A percentile compares a stretch with the other conserved stretches of the same genome.
These are phyloP conservation scores for Urocolius indicus DNA, from an alignment of 2,113 vertebrate genomes.

Conservation along the genomic window DNA sequence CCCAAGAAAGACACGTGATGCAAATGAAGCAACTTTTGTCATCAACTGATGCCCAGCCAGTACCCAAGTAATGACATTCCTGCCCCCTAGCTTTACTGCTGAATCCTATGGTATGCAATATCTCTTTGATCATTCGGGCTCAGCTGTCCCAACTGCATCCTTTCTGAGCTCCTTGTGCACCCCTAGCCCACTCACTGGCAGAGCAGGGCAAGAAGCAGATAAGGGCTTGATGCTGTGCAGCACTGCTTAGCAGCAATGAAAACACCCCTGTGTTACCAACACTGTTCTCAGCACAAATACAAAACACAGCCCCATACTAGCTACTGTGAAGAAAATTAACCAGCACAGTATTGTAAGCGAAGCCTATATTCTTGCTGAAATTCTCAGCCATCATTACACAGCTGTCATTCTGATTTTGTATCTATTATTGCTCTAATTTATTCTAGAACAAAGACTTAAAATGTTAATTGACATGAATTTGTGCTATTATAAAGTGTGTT, in stretches of 20 bases:
- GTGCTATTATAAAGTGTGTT: background rate
- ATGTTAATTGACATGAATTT: background rate
- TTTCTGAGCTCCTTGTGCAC: background rate
- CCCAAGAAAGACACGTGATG: background rate
- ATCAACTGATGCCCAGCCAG: accelerated
- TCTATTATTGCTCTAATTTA: background rate
- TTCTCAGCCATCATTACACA: background rate
- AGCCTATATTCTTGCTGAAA: background rate
- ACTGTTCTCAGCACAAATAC: background rate
- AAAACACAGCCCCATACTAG: background rate
- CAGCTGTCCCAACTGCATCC: background rate
- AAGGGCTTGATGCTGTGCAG: background rate
- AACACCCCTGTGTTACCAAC: background rate
- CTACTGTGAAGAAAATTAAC: background rate
- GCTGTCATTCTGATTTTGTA: background rate
- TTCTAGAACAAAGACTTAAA: background rate
- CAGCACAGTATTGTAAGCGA: background rate
- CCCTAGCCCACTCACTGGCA: background rate
- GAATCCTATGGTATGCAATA: background rate
- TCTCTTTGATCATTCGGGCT: background rate
- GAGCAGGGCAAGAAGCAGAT: background rate
- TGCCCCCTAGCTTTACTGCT: background rate
- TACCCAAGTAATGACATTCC: background rate
- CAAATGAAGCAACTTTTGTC: background rate
- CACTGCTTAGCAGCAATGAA: accelerated